Base-by-base conservation (phyloP, 2,113 vertebrate genomes). In the Pagrus major region DNA sequence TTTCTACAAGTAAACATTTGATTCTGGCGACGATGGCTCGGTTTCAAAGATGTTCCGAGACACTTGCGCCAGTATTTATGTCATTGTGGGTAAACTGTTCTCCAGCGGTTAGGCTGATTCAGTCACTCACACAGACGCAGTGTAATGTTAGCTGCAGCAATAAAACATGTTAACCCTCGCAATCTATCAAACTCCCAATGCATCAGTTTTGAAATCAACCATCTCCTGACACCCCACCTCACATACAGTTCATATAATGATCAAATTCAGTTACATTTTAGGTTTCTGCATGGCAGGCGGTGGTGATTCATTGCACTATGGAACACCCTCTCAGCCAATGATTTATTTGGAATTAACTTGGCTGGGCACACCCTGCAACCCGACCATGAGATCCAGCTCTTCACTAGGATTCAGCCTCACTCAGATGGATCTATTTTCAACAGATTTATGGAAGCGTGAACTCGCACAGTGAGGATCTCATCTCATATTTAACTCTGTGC, bases 361-460 rank as follows among this genome's bases (percentile, higher is more conserved):
- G 82, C 78, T 76, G 86, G 83, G 74, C 78, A 88, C 80, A 87
- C 86, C 86, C 85, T 81, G 54, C 63, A 90, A 74, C 27, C 33
- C 58, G 9, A 78, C 51, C 65, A 47, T 85, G 63, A 16, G 10
- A 81, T 77, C 71, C 85, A 85, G 78, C 29, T 58, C 67, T 41
- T 77, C 54, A 47, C 76, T 87, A 27, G 51, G 54, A 83, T 52
- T 67, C 49, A 70, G 46, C 37, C 64, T 71, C 69, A 71, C 51
- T 84, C 61, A 84, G 63, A 76, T 46, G 42, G 55, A 80, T 71
- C 52, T 44, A 46, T 77, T 75, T 68, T 73, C 35, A 71, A 44
- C 37, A 82, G 74, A 85, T 75, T 86, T 81, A 89, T 69, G 35
- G 37, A 70, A 55, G 49, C 11, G 27, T 67, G 51, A 81, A 83